phyloP scores from a whole-genome alignment of 2,113 vertebrate genomes.

The Mormyrus iriodes region DNA sequence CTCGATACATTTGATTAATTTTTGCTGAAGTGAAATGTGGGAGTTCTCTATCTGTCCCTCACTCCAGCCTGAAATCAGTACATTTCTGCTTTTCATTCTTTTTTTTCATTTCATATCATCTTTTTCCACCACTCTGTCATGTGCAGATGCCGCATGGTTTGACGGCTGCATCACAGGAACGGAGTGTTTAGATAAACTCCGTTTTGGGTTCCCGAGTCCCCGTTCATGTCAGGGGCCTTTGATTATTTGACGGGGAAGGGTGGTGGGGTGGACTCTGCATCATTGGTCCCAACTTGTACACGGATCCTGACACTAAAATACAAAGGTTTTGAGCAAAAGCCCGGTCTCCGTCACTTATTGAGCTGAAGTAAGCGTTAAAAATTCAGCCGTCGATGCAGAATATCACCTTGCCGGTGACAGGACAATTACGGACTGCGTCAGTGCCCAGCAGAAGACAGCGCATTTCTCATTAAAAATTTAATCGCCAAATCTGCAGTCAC shows the following conservation, averaged over 20 bases:
- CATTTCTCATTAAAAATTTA: constrained; percentile 51
- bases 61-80: not conserved
- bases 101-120: not conserved
- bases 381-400: constrained; percentile 41
- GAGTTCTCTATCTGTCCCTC: not conserved
- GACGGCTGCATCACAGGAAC: not conserved
- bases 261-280: not conserved
- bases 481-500: constrained; percentile 38
- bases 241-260: not conserved
- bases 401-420: constrained; percentile 42
- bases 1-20: not conserved
- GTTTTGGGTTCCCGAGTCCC: not conserved
- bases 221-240: not conserved
- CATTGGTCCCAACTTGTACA: not conserved
- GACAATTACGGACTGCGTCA: constrained; percentile 46
- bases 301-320: not conserved
- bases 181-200: not conserved
- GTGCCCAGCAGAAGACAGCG: constrained; percentile 29
- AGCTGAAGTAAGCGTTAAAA: constrained; percentile 47
- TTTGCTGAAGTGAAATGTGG: not conserved
- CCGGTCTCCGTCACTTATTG: constrained; percentile 39
- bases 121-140: not conserved
- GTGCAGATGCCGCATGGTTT: not conserved
- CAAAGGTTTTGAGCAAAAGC: not conserved
- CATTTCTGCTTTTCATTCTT: not conserved